Evolutionary conservation across 2,113 vertebrate species (phyloP), one percentile per base, ranked within the genome.

Genomic region (Scalopus aquaticus): DNA sequence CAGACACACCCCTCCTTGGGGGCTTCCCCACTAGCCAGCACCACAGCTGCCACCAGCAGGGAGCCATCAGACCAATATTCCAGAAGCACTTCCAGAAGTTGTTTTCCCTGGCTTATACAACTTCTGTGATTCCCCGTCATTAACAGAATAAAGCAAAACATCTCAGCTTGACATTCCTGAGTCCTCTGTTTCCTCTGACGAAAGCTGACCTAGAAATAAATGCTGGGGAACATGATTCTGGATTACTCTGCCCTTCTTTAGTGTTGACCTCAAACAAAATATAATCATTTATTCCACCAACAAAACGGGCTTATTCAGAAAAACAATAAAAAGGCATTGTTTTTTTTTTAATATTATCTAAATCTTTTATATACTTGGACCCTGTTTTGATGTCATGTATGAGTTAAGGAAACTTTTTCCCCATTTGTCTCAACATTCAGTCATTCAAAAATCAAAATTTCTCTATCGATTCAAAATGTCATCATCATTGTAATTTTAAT

Each of bases 331-430:
- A 56, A 56, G 54, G 20, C 20, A 22, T 56, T 22, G 7, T 19
- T 22, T 56, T 54, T 69, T 77, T 81, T 77, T 9, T 64, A 87
- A 80, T 62, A 73, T n/a, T 32, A 62, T 62, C n/a, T 95, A 79
- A 93, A 80, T 56, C 35, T 91, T n/a, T 84, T 15, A 54, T 44
- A 69, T 3, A 86, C 12, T 77, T 90, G 76, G 28, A 87, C 60
- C 16, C 88, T 88, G 35, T 86, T 91, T 78, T n/a, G 35, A 42
- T 91, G 51, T 10, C 12, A 64, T 49, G 12, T 17, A 60, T 67
- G n/a, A 95, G 37, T 88, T 91, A 80, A 91, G 67, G 16, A 70
- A 94, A 88, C 39, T 72, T 19, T 42, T 64, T 65, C 67, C 85
- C 54, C 62, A 78, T 19, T 77, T 77, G 51, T 91, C 72, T 85